Evolutionary conservation across 2,888 invertebrate genomes (phyloP), one percentile per base, ranked within the genome.

Genomic region (Mythimna lalbum): DNA sequence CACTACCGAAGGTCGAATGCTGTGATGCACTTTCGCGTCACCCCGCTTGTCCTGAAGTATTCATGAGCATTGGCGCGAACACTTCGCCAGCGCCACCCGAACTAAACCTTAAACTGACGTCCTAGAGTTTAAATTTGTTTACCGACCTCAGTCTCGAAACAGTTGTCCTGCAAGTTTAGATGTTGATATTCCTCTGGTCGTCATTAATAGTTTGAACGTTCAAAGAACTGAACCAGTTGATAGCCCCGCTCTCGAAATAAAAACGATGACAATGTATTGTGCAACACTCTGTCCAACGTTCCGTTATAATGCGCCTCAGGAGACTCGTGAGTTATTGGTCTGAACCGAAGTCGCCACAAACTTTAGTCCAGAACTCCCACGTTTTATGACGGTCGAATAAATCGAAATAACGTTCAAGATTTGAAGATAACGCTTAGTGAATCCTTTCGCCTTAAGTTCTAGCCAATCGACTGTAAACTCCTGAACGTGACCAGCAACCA

Each of bases 11-110:
- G 80, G 82, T 85, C 82, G 84, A 83, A 63, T 81, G 79, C 84
- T 79, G 75, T 81, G 82, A 83, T 88, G 86, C 86, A 88, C 87
- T 89, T 85, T 80, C 83, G 83, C 84, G 83, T 84, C 83, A 81
- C 31, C 36, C 36, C 49, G 70, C 68, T 83, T 82, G 83, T 82
- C 69, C 82, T 86, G 84, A 85, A 86, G 69, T 87, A 88, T 89
- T 88, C 89, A 88, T 85, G 86, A 88, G 73, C 79, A 81, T 74
- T 79, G 80, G 69, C 64, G 55, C 69, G 65, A 73, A 78, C 80
- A 75, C 65, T 71, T 65, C 69, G 61, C 57, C 21, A 47, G 66
- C 43, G 21, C 62, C 39, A 80, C 65, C 75, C 61, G 60, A 84
- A 81, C 69, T 78, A 68, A 75, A 80, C 87, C 78, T 80, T 87